A percentile compares a stretch with the other conserved stretches of the same genome.
Conservation (phyloP, 2,888 invertebrate species). For the Esperia sulphurella region DNA sequence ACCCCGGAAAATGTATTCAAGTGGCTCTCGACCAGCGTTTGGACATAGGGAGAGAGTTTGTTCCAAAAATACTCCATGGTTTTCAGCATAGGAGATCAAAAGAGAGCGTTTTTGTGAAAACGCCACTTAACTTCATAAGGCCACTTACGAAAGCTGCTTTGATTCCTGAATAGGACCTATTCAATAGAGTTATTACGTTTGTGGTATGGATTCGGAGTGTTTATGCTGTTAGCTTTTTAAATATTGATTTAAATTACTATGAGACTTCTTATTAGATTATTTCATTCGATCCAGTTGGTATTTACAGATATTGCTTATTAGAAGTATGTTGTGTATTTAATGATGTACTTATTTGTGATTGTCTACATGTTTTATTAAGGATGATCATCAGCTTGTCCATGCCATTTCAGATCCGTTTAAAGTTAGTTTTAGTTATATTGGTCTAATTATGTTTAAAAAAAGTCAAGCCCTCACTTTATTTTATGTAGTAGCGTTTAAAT, state of each 20-base stretch:
- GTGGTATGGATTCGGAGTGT: slow-evolving; percentile 1
- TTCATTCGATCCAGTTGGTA: background rate
- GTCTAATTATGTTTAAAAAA: too few species aligned
- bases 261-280: background rate
- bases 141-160: slow-evolving; percentile 25
- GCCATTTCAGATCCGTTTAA: too few species aligned
- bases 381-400: too few species aligned
- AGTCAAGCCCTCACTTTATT: too few species aligned
- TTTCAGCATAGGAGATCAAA: slow-evolving; percentile 33
- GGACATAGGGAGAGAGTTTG: slow-evolving; percentile 21
- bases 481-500: too few species aligned
- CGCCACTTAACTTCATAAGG: slow-evolving; percentile 21
- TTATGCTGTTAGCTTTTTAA: slow-evolving; percentile 5
- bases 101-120: slow-evolving; percentile 18
- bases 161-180: slow-evolving; percentile 19
- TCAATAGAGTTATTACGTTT: slow-evolving; percentile 18
- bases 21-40: slow-evolving; percentile 14
- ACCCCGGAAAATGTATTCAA: slow-evolving; percentile 30
- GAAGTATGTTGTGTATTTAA: background rate
- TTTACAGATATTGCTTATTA: background rate
- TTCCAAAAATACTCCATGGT: slow-evolving; percentile 31
- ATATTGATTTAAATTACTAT: background rate
- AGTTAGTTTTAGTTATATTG: too few species aligned
- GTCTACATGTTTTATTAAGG: too few species aligned
- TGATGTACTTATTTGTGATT: too few species aligned